phyloP scores from a whole-genome alignment of 2,113 vertebrate species.

The Oreotragus oreotragus region DNA sequence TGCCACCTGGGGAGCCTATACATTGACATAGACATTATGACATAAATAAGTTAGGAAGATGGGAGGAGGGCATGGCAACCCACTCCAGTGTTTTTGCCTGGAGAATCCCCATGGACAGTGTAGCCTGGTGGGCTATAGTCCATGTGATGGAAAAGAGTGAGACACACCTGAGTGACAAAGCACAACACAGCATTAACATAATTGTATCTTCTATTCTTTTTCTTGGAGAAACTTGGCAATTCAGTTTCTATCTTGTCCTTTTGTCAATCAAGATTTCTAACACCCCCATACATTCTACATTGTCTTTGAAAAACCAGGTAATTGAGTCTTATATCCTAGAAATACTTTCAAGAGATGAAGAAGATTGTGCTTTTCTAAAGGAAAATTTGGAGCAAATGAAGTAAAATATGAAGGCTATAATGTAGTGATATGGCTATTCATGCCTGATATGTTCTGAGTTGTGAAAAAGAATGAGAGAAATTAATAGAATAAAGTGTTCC shows the following conservation, averaged over 20 bases:
- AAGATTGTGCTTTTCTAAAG: neutral
- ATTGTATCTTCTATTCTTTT: neutral
- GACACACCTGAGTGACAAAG: neutral
- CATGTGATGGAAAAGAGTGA: neutral
- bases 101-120: neutral
- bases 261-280: neutral
- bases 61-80: neutral
- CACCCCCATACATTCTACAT: neutral
- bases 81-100: neutral
- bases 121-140: neutral
- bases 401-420: neutral
- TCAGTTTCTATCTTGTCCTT: neutral
- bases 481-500: neutral
- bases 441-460: neutral
- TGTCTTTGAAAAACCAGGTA: neutral
- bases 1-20: neutral
- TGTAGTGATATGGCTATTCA: neutral
- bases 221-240: neutral
- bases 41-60: neutral
- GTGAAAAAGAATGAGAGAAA: neutral
- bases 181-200: neutral
- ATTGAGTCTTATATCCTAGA: neutral
- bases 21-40: neutral
- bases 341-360: neutral
- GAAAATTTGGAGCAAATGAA: neutral